These are phyloP conservation scores for Ptiloglossa arizonensis DNA, from an alignment of 1,140 invertebrate genomes.

Conservation along the genomic window DNA sequence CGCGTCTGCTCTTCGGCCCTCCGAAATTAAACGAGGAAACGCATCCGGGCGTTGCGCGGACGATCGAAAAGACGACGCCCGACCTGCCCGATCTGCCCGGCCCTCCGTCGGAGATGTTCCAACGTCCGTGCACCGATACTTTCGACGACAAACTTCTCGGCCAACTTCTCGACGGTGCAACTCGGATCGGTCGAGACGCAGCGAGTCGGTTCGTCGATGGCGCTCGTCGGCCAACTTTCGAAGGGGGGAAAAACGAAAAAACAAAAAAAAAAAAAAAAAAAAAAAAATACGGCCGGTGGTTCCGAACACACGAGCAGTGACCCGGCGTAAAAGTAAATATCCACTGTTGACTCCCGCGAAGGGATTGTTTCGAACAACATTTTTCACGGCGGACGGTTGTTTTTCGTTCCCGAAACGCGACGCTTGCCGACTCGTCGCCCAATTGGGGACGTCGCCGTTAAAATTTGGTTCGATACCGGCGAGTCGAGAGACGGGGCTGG, in stretches of 20 bases:
- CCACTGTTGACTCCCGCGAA: constrained; percentile 54
- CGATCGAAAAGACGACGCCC: no score
- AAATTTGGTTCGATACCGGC: background rate
- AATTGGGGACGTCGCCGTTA: background rate
- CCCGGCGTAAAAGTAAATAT: constrained; percentile 57
- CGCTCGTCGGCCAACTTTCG: constrained; percentile 28
- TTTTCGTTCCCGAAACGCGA: background rate
- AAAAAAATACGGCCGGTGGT: constrained; percentile 4
- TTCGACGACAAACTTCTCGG: no score
- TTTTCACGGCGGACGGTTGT: constrained; percentile 25
- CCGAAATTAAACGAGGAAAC: no score
- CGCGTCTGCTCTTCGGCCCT: no score
- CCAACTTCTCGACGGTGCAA: no score
- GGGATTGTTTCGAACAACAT: constrained; percentile 58
- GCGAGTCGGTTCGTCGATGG: no score
- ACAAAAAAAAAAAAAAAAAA: background rate
- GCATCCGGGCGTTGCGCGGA: no score
- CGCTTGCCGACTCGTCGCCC: background rate
- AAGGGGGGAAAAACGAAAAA: constrained; percentile 36
- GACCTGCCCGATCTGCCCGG: no score
- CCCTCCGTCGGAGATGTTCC: no score
- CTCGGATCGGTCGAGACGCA: background rate
- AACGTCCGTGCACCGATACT: no score
- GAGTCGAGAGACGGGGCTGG: no score
- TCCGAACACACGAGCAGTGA: constrained; percentile 25